Evolutionary conservation across 2,888 invertebrate species (phyloP).

Genomic region (Torymus tubicola): DNA sequence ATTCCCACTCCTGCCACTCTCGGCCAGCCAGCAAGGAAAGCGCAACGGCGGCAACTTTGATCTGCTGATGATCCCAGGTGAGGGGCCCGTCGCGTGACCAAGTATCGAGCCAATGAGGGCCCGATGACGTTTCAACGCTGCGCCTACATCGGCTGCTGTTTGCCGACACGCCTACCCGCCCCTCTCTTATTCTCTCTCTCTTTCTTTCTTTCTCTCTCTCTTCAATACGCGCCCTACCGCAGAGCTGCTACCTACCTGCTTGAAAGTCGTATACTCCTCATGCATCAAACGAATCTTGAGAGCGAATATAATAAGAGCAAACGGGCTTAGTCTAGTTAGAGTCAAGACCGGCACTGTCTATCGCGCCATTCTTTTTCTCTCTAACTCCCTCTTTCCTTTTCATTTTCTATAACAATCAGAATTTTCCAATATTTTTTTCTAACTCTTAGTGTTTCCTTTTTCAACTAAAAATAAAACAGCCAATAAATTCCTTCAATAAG

Average conservation of each 20-base stretch:
- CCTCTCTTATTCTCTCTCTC: constrained; percentile 21
- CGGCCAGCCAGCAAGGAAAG: background rate
- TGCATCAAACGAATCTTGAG: too few species aligned
- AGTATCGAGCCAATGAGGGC: constrained; percentile 45
- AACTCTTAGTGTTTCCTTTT: too few species aligned
- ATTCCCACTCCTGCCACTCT: constrained; percentile 34
- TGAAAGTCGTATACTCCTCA: background rate
- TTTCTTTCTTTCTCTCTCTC: constrained; percentile 19
- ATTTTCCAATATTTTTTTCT: too few species aligned
- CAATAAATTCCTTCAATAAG: too few species aligned
- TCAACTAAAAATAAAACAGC: too few species aligned
- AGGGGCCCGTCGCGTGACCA: constrained; percentile 43
- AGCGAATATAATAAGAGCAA: too few species aligned
- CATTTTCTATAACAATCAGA: too few species aligned
- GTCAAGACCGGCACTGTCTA: too few species aligned
- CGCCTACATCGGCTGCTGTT: constrained; percentile 29
- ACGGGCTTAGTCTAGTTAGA: too few species aligned
- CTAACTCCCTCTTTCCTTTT: too few species aligned
- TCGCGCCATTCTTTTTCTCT: too few species aligned
- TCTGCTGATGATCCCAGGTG: constrained; percentile 46
- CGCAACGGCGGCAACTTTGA: constrained; percentile 41
- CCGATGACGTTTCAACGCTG: constrained; percentile 24
- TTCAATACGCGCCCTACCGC: constrained; percentile 46
- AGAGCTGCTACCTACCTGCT: constrained; percentile 43
- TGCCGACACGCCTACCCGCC: constrained; percentile 52